Base-by-base conservation (phyloP, 2,797 vertebrate species). In the Enteromius argenteus region DNA sequence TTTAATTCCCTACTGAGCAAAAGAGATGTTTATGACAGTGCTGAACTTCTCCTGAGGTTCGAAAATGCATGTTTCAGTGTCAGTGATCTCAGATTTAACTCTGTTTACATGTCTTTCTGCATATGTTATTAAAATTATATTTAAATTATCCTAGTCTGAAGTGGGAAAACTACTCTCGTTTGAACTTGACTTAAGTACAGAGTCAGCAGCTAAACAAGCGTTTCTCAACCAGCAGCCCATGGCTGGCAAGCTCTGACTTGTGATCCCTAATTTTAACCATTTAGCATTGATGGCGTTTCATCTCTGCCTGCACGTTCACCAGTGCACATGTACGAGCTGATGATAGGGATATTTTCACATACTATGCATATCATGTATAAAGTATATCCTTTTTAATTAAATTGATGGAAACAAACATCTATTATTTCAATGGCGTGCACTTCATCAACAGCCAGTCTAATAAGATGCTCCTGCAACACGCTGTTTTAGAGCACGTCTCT, bases 171-270 rank as follows among this genome's bases (percentile, higher is more conserved):
- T 37, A 2, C 53, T 53, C 32, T 49, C 23, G 49, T 67, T 80
- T 81, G 56, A 62, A 71, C n/a, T 80, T 62, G 23, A 73, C 37
- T 56, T 80, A 9, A 64, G 39, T 72, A 32, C 71, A 64, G 35
- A 82, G 42, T 82, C 80, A 82, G 80, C 58, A 82, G 44, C 71
- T 37, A 82, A 49, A 82, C 80, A 53, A 37, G 56, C 21, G 1
- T 17, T 75, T 75, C 23, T 82, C n/a, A 51, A 19, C 58, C 21
- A 51, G 58, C n/a, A 73, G 53, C 68, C 39, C 58, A 58, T 0
- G 21, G 39, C 68, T 62, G 30, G 56, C 21, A 53, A 37, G 44
- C 44, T 73, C 42, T 39, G 30, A 75, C 15, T 66, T 27, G 4
- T 51, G 42, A 51, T 66, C 15, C 15, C 44, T 14, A 17, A 39